Evolutionary conservation across 1,140 invertebrate genomes (phyloP), one percentile per base, ranked within the genome.

Genomic region (Drosophila pachea): DNA sequence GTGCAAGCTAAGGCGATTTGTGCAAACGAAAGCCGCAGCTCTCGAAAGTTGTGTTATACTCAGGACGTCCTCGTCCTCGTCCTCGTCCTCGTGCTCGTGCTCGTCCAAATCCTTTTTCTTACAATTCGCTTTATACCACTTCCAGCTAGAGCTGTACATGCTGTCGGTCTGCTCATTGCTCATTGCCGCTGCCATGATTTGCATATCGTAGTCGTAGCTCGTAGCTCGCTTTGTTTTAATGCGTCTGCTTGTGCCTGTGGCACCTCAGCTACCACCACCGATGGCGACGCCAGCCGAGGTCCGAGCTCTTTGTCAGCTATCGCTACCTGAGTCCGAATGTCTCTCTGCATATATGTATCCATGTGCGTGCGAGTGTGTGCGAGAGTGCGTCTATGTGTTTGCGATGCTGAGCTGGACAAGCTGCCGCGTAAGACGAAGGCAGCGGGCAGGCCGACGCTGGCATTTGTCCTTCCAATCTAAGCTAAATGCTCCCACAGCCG

Each of bases 401-500:
- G 59, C 50, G 40, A 73, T 72, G 53, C 67, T 65, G 60, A 45
- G 68, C 63, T 62, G 55, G 38, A 47, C 76, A 84, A 79, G 75
- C 78, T 83, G 78, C 69, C 76, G 81, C 81, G 81, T 81, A 84
- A 86, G 79, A 84, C 79, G 79, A 79, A 86, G 76, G 79, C 79
- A 83, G 68, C 67, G 76, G 71, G 69, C 81, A 62, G 73, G 76
- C 81, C 68, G 76, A 71, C 76, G 47, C 81, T 76, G 76, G 76
- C 78, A 84, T 74, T 86, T 76, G 79, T 84, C 79, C 81, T 83
- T 83, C 79, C 79, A 84, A 84, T 86, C 81, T 79, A 86, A 86
- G 81, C 81, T 78, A 86, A 84, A 83, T 83, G 81, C 73, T 58
- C 76, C 72, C 75, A 67, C 73, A 69, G 64, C 56, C 52, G 11